Conservation (phyloP, 2,113 vertebrate genomes). For the Petroica traversi region DNA sequence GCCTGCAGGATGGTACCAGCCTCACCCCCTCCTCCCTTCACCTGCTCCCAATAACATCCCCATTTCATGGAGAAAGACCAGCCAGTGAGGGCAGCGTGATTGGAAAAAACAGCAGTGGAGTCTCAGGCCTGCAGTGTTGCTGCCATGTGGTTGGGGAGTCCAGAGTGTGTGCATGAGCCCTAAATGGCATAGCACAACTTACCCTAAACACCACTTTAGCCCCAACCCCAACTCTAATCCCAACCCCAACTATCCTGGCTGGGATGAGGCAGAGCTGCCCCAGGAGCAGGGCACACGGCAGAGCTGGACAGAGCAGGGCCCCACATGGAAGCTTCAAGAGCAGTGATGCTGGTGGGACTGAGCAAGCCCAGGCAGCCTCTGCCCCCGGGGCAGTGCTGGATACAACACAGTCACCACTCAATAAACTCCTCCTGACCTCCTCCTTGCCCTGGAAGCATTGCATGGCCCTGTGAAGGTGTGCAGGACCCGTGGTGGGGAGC, state of each 20-base stretch:
- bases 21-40: neutral
- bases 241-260: accelerated
- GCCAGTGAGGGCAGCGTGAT: accelerated
- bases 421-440: neutral
- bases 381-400: neutral
- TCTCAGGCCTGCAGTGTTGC: neutral
- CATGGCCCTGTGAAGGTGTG: accelerated
- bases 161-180: neutral
- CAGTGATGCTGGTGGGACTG: accelerated
- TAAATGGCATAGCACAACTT: neutral
- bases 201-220: neutral
- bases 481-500: accelerated
- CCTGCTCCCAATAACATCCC: neutral
- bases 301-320: accelerated
- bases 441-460: accelerated
- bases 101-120: neutral
- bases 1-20: accelerated
- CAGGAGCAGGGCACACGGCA: accelerated
- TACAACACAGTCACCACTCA: neutral
- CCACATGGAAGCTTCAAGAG: accelerated
- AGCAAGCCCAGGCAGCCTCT: neutral
- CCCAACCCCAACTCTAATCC: neutral
- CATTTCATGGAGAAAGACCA: neutral
- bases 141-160: neutral
- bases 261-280: neutral